Conservation (phyloP, 1,140 invertebrate genomes). For the Tetramorium simillimum region DNA sequence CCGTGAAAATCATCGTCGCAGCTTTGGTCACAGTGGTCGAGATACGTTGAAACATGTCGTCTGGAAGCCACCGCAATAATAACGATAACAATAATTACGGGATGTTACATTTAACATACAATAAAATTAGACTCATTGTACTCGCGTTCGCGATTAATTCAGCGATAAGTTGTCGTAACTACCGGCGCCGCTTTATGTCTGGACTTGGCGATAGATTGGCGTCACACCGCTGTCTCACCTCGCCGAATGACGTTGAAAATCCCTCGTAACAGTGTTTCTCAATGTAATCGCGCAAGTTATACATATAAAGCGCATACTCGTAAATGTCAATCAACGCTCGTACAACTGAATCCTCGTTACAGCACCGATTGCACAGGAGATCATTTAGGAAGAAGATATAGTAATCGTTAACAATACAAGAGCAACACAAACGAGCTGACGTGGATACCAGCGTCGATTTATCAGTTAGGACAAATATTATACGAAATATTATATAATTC, state of each 20-base stretch:
- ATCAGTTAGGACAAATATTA: neutral
- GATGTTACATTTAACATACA: slow-evolving; percentile 64
- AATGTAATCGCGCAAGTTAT: slow-evolving; percentile 30
- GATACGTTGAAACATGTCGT: slow-evolving; percentile 4
- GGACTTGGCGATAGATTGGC: slow-evolving; percentile 2
- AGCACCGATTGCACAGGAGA: slow-evolving; percentile 55
- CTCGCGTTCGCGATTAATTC: slow-evolving; percentile 31
- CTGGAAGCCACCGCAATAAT: slow-evolving; percentile 36
- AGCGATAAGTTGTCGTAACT: slow-evolving; percentile 25
- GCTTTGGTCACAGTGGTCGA: slow-evolving; percentile 13
- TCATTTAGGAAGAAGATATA: slow-evolving; percentile 59
- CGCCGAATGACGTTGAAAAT: slow-evolving; percentile 19
- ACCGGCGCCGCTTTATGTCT: neutral
- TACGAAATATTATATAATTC: neutral
- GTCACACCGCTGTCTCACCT: slow-evolving; percentile 7
- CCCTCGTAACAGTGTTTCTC: slow-evolving; percentile 2
- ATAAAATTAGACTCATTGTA: slow-evolving; percentile 67
- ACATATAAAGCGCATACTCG: slow-evolving; percentile 26
- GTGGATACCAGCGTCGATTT: slow-evolving; percentile 37
- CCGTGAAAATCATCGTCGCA: slow-evolving; percentile 42
- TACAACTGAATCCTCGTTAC: slow-evolving; percentile 58
- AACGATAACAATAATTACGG: slow-evolving; percentile 48
- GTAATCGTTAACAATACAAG: slow-evolving; percentile 64
- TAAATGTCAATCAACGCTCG: slow-evolving; percentile 44
- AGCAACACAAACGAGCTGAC: slow-evolving; percentile 59